Conservation (phyloP, 2,113 vertebrate genomes). For the Pholis gunnellus region DNA sequence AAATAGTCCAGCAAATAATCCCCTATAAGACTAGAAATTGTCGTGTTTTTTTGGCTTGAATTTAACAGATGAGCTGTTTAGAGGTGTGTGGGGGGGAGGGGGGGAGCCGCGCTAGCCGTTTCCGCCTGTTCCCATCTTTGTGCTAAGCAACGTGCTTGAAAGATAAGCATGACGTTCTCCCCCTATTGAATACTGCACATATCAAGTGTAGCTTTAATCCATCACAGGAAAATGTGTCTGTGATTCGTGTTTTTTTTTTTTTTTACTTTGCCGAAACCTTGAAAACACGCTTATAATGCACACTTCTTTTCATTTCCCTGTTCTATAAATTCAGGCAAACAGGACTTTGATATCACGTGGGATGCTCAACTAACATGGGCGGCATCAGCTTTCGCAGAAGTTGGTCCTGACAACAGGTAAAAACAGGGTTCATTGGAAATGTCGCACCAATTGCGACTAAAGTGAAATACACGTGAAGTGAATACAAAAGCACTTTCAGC, state of each 20-base stretch:
- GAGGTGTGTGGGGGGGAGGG: neutral
- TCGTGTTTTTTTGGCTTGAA: neutral
- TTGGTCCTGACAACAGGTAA: neutral
- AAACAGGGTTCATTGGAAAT: neutral
- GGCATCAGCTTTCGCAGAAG: neutral
- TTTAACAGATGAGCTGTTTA: neutral
- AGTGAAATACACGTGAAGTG: neutral
- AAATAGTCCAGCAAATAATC: neutral
- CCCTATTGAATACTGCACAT: neutral
- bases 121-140: neutral
- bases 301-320: neutral
- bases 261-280: neutral
- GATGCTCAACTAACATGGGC: neutral
- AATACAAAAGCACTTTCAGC: neutral
- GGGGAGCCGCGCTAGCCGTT: neutral
- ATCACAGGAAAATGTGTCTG: neutral
- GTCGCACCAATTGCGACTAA: no score
- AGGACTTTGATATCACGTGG: neutral
- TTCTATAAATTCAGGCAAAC: neutral
- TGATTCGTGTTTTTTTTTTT: neutral
- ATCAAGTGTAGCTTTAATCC: neutral
- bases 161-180: neutral
- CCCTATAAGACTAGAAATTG: neutral
- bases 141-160: neutral
- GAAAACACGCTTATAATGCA: neutral